Evolutionary conservation across 2,113 vertebrate genomes (phyloP), one percentile per base, ranked within the genome.

Genomic region (Trematocara zebra): DNA sequence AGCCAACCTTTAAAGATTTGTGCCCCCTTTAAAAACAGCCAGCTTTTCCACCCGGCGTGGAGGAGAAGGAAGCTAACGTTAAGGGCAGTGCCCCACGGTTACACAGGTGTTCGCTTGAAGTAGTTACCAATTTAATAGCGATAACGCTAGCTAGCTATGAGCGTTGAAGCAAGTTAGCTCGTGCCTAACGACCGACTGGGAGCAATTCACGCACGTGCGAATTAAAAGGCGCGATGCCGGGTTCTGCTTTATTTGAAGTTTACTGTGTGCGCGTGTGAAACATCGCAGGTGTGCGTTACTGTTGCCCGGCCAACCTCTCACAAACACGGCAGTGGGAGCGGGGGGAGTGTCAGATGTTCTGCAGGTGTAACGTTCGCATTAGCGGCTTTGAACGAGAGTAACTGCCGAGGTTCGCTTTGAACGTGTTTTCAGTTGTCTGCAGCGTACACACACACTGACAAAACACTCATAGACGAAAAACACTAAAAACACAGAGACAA

Each of bases 231-330:
- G 31, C 7, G 7, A 28, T 3, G 4, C 72, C 3, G 3, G 3
- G 12, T 6, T 20, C 3, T 5, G 3, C 11, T 80, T 54, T 56
- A 11, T 26, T 79, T 11, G 6, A 85, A 93, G 78, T 91, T 91
- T 40, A 84, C 87, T 31, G 86, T 61, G 80, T 14, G 42, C 17
- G 57, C 44, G 91, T 90, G 92, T 90, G 91, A 92, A 91, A 93
- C 87, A 14, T 90, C 47, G 51, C 91, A 53, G 82, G 81, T 80
- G 64, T 84, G 40, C 85, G 88, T 76, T 28, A 89, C 81, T 83
- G 93, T 93, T 91, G 81, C 94, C 93, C 56, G 78, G 93, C 74
- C 89, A 93, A 91, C 88, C 84, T 92, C 88, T 81, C 93, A 91
- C 93, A 89, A 85, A 94, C 87, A 88, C 6, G 92, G 49, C 79